Conservation (phyloP, 1,140 invertebrate genomes). For the Hetaerina americana region DNA sequence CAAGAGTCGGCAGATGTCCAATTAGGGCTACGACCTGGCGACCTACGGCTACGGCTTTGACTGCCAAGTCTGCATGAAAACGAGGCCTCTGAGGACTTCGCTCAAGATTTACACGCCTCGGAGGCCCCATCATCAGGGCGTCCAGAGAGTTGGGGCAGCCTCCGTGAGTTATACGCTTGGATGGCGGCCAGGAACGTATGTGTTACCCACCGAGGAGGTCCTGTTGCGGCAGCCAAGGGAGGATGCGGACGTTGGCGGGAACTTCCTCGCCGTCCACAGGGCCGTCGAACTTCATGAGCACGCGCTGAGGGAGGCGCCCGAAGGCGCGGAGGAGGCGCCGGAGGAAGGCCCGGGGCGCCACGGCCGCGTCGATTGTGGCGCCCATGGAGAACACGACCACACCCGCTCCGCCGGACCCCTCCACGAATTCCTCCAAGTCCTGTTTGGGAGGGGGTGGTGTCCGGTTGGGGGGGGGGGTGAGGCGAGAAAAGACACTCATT, state of each 20-base stretch:
- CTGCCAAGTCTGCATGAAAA: too few relatives aligned
- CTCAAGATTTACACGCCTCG: too few relatives aligned
- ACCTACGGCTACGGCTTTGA: too few relatives aligned
- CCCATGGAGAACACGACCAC: slow-evolving; percentile 26
- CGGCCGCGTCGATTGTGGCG: slow-evolving; percentile 24
- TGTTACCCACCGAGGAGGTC: slow-evolving; percentile 24
- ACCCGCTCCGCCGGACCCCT: slow-evolving; percentile 21
- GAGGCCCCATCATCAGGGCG: too few relatives aligned
- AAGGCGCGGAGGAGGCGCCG: slow-evolving; percentile 18
- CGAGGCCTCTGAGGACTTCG: too few relatives aligned
- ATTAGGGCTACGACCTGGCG: too few relatives aligned
- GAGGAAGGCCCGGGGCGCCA: slow-evolving; percentile 20
- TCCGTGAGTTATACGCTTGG: too few relatives aligned
- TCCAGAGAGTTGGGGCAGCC: too few relatives aligned
- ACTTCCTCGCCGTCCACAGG: slow-evolving; percentile 9
- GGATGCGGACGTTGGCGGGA: slow-evolving; percentile 22
- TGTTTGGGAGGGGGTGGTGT: slow-evolving; percentile 7
- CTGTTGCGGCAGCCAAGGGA: slow-evolving; percentile 24
- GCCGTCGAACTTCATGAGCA: slow-evolving; percentile 24
- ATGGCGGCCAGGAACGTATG: too few relatives aligned
- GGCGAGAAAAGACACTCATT: too few relatives aligned
- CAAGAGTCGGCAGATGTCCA: too few relatives aligned
- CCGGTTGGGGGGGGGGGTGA: too few relatives aligned
- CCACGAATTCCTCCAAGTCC: slow-evolving; percentile 22
- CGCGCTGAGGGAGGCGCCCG: slow-evolving; percentile 18